Evolutionary conservation across 2,113 vertebrate genomes (phyloP), one percentile per base, ranked within the genome.

Genomic region (Calidris pugnax): DNA sequence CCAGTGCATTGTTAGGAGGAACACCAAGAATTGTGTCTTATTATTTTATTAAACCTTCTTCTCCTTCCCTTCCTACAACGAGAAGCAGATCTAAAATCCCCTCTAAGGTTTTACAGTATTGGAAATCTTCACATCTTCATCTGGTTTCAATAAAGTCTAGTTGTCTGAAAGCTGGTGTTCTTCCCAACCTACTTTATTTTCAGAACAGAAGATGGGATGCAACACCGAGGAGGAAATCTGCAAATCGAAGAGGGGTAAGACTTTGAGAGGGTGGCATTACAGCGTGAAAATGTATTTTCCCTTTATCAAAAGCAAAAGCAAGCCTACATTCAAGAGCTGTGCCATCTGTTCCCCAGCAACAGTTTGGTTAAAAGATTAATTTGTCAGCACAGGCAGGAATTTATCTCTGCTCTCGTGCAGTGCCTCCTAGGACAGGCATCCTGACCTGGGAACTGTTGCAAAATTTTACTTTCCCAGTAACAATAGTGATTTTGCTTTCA

Each of bases 241-340:
- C 47, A 47, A 47, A 47, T 47, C 47, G 19, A 47, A 47, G 47
- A 47, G 47, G 20, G 47, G 47, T 33, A 77, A 66, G 47, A 88
- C 64, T 83, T 37, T 41, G n/a, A 93, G 20, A 85, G 39, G n/a
- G 23, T 85, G 22, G 5, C 17, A 75, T 72, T 72, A 67, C 3
- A 62, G 32, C 1, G 0, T 56, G n/a, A 91, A 93, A 87, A 93
- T 24, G 1, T 41, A 75, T 55, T 75, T 79, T 32, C 59, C 47
- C 16, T 91, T 80, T 79, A 85, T 19, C 14, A 93, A 81, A 85
- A 93, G 33, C 26, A 68, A 93, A 87, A 68, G 18, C 37, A 91
- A 87, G 81, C 39, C 59, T 48, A 60, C 55, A 33, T 73, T 32
- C 6, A 10, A 92, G 41, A 95, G 37, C 48, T 83, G 43, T 43